Evolutionary conservation across 2,797 vertebrate species (phyloP), one percentile per base, ranked within the genome.

Genomic region (Crocidura indochinensis): DNA sequence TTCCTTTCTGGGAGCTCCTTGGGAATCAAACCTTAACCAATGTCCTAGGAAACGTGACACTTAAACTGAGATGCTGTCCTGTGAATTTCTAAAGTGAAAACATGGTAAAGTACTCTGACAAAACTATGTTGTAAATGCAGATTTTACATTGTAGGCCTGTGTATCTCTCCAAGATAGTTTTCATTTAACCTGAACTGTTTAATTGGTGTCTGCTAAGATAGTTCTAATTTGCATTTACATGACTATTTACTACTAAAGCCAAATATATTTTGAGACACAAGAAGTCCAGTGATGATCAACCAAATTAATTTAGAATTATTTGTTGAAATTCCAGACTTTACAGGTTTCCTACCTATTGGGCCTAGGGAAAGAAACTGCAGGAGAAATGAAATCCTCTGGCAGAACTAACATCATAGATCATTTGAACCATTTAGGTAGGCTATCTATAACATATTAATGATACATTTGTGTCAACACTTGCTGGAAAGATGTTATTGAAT

Each of bases 301-400:
- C 83, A 38, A 92, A 80, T 73, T 67, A 73, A 76, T 51, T 91
- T 47, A 72, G 31, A 83, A 20, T 88, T 93, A 68, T 19, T 8
- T 85, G 24, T 68, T 68, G 26, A 90, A 82, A 83, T 3, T 46
- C 87, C 91, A 27, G 80, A 15, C 53, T 64, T 76, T 7, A 65
- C 88, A 92, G 76, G 78, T 53, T 75, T 78, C 26, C 56, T 9
- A 84, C 8, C 26, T 24, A 0, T 79, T 49, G 1, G 4, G 75
- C 17, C 53, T 73, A 17, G n/a, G 27, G 62, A 84, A 79, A 68
- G 12, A 46, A 91, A 62, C 29, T 22, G 3, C 84, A 15, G 1
- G 38, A 17, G 53, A 82, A 38, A 64, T 83, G 47, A 89, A 90
- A 82, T 65, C 62, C 44, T 27, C 73, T 27, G 44, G 49, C 29